phyloP scores from a whole-genome alignment of 2,888 invertebrate genomes.

The Archaeoteleia sp. region DNA sequence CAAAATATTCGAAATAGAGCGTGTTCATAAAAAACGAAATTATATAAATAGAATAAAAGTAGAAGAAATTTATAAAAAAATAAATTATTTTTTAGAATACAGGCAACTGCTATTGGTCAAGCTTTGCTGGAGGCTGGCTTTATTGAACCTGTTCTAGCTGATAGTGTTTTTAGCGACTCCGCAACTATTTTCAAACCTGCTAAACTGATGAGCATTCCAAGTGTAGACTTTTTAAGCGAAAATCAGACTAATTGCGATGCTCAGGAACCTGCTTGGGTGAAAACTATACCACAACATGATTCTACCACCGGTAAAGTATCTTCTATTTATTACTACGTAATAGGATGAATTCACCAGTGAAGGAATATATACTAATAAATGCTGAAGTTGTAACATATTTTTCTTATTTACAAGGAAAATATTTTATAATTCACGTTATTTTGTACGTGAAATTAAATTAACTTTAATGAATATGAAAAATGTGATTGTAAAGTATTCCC shows the following conservation, averaged over 20 bases:
- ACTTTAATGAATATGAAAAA: too few species aligned
- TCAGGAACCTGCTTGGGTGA: constrained; percentile 82
- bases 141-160: constrained; percentile 79
- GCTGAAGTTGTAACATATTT: too few species aligned
- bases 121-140: constrained; percentile 85
- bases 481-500: too few species aligned
- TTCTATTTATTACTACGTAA: too few species aligned
- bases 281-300: constrained; percentile 77
- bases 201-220: constrained; percentile 68
- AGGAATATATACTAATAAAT: too few species aligned
- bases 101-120: constrained; percentile 86
- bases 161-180: constrained; percentile 75
- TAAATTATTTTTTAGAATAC: constrained; percentile 79
- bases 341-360: too few species aligned
- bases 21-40: too few species aligned
- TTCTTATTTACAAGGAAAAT: too few species aligned
- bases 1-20: too few species aligned
- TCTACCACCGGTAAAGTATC: constrained; percentile 72
- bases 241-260: constrained; percentile 75
- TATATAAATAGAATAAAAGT: too few species aligned
- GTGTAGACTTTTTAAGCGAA: constrained; percentile 70
- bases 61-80: constrained; percentile 21
- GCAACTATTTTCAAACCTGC: constrained; percentile 76
- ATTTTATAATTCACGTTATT: too few species aligned
- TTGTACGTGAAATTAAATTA: too few species aligned